A percentile compares a stretch with the other conserved stretches of the same genome.
Evolutionary conservation across 64 coral and sea anemone species (phyloP).

Genomic region (Montipora foliosa): DNA sequence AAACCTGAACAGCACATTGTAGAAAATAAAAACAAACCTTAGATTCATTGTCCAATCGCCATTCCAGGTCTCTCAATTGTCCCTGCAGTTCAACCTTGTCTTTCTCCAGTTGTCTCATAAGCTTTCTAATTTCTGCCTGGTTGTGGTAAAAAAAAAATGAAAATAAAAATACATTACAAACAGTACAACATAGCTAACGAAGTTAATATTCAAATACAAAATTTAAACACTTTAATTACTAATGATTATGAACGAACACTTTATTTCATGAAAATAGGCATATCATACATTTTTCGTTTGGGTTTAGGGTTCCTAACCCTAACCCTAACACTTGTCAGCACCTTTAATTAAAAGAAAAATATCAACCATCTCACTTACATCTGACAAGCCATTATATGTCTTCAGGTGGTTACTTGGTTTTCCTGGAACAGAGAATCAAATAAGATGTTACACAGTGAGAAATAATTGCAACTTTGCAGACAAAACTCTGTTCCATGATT

Average conservation of each 20-base stretch:
- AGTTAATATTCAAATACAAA: no score
- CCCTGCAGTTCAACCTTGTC: constrained; percentile 91
- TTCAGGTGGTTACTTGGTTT: constrained; percentile 81
- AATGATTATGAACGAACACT: no score
- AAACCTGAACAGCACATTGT: not conserved
- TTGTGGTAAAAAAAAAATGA: not conserved
- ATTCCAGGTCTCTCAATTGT: constrained; percentile 94
- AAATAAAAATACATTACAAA: not conserved
- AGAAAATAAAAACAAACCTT: constrained; percentile 65
- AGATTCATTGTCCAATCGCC: constrained; percentile 99
- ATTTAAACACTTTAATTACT: no score
- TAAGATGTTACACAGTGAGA: not conserved
- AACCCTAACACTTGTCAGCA: no score
- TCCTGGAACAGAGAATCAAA: constrained; percentile 42
- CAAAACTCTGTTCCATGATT: no score
- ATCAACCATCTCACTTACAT: constrained; percentile 66
- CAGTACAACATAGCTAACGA: no score
- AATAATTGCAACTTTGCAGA: no score
- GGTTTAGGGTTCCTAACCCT: no score
- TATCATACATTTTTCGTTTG: no score
- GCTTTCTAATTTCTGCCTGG: constrained; percentile 93
- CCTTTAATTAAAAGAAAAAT: not conserved
- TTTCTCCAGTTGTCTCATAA: constrained; percentile 93
- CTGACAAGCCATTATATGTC: constrained; percentile 89
- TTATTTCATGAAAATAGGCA: no score